phyloP scores from a whole-genome alignment of 2,113 vertebrate species.

The Mola mola region DNA sequence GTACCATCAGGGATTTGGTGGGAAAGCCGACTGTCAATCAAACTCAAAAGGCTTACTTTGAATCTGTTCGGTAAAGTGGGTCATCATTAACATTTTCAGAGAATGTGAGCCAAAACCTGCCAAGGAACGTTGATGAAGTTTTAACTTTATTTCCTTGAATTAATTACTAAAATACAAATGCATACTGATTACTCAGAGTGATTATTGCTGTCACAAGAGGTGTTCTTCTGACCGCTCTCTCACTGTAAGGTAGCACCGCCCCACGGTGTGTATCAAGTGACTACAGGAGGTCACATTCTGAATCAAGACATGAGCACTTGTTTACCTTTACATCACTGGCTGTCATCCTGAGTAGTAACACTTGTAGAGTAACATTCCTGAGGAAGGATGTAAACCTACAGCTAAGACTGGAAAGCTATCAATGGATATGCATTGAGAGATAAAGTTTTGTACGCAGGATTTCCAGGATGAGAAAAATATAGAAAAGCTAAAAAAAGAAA shows the following conservation, averaged over 20 bases:
- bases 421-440: no score
- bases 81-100: neutral
- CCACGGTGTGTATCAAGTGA: neutral
- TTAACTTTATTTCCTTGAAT: neutral
- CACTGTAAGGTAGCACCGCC: neutral
- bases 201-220: neutral
- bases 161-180: neutral
- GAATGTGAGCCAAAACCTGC: neutral
- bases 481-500: no score
- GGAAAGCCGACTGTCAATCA: neutral
- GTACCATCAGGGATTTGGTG: no score
- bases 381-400: no score
- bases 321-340: neutral
- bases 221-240: neutral
- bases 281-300: neutral
- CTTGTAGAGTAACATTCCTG: no score
- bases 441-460: no score
- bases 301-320: constrained; percentile 1
- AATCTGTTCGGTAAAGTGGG: neutral
- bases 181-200: neutral
- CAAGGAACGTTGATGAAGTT: no score
- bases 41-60: neutral
- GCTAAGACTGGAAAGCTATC: no score
- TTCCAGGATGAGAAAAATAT: no score
- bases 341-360: no score